Conservation (phyloP, 2,797 vertebrate genomes). For the Argya squamiceps region DNA sequence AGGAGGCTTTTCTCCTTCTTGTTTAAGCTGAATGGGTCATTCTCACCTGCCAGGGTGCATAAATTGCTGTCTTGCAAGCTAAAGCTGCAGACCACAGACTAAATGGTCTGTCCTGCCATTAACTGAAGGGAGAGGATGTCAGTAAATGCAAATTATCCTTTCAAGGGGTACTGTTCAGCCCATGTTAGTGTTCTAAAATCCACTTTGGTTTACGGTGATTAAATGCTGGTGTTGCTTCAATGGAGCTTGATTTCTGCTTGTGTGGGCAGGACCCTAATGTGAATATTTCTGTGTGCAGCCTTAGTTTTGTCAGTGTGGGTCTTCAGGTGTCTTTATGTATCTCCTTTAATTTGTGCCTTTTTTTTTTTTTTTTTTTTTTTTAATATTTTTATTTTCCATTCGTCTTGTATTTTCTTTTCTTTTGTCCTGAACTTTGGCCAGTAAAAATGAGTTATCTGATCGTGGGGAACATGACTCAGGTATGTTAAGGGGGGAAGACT, state of each 20-base stretch:
- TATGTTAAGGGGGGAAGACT: not conserved
- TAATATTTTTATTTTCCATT: not conserved
- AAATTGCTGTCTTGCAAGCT: slow-evolving; percentile 18
- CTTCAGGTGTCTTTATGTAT: not conserved
- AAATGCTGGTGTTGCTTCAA: not conserved
- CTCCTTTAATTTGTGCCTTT: not conserved
- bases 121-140: not conserved
- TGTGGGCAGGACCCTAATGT: not conserved
- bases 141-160: not conserved
- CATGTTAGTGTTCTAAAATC: not conserved
- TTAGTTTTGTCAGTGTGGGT: not conserved
- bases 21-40: slow-evolving; percentile 21
- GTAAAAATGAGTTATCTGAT: not conserved
- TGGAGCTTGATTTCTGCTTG: not conserved
- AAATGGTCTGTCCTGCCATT: not conserved
- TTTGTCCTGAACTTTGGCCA: not conserved
- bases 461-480: not conserved
- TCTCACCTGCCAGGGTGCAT: slow-evolving; percentile 25
- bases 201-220: not conserved
- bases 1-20: slow-evolving; percentile 5
- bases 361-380: not conserved
- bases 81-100: not conserved
- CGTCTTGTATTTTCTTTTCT: not conserved
- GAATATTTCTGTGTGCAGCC: not conserved
- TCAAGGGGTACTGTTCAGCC: not conserved